Percentiles rank a stretch among this genome's conserved stretches.
These are phyloP conservation scores for Drosophila tristis DNA, from an alignment of 1,140 invertebrate species.

Conservation along the genomic window DNA sequence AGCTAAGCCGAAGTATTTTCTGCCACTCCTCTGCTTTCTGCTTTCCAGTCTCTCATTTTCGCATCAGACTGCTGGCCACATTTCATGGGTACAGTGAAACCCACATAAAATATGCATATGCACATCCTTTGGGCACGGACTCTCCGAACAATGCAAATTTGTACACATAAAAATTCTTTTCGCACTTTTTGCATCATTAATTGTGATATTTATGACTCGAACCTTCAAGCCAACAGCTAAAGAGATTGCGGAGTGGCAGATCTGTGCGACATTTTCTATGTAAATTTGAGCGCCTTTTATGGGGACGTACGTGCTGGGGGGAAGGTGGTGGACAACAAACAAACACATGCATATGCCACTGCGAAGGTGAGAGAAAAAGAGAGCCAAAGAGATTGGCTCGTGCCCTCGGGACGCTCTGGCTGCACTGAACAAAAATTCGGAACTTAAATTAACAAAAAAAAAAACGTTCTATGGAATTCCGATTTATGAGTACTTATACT, in stretches of 20 bases:
- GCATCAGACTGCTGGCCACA: constrained; percentile 16
- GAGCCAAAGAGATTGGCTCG: constrained; percentile 19
- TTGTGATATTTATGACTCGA: constrained; percentile 75
- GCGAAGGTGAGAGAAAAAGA: constrained; percentile 3
- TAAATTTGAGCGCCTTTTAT: constrained; percentile 74
- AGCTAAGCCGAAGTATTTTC: background rate
- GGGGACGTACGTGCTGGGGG: constrained; percentile 57
- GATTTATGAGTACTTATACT: too few relatives aligned
- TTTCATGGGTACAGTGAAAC: constrained; percentile 28
- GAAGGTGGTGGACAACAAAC: constrained; percentile 9
- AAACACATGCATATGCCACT: constrained; percentile 31
- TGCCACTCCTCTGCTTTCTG: background rate
- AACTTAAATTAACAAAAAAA: too few relatives aligned
- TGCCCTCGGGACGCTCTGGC: constrained; percentile 14
- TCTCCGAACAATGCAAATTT: constrained; percentile 56
- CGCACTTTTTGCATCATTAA: constrained; percentile 83
- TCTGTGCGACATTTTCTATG: constrained; percentile 67
- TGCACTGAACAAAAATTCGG: too few relatives aligned
- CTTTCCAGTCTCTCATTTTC: background rate
- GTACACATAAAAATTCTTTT: constrained; percentile 68
- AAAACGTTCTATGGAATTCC: too few relatives aligned
- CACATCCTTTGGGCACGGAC: constrained; percentile 22
- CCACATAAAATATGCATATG: constrained; percentile 45
- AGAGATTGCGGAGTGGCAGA: background rate
- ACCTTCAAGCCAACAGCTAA: constrained; percentile 10